phyloP scores from a whole-genome alignment of 2,113 vertebrate species.

The Podiceps cristatus region DNA sequence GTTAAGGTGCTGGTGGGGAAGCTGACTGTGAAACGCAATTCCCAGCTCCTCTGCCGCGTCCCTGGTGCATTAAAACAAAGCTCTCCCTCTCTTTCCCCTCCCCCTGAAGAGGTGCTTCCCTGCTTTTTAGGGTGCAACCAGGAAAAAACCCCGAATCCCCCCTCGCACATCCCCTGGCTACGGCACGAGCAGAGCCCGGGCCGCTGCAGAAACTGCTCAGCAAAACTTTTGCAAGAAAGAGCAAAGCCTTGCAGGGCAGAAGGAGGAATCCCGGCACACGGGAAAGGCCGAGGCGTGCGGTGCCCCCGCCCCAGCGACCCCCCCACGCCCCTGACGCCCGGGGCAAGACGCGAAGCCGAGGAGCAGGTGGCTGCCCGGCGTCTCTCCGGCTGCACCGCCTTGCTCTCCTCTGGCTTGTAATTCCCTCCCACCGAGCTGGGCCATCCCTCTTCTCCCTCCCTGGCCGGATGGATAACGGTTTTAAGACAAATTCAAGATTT shows the following conservation, averaged over 20 bases:
- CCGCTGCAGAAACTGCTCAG: neutral
- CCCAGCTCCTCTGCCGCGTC: neutral
- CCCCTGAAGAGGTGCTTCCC: too few relatives aligned
- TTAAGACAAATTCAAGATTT: neutral
- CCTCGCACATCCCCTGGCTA: neutral
- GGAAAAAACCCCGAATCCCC: neutral
- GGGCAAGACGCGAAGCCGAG: neutral
- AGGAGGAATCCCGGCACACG: fast-evolving
- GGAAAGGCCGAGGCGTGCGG: neutral
- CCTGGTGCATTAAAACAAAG: neutral
- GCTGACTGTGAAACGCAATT: neutral
- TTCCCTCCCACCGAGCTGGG: neutral
- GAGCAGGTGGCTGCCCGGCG: neutral
- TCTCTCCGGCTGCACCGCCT: neutral
- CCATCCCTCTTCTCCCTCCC: neutral
- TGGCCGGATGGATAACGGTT: fast-evolving
- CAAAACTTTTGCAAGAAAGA: neutral
- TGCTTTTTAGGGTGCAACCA: neutral
- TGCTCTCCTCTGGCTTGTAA: neutral
- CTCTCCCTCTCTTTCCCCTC: neutral
- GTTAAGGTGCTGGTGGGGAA: neutral
- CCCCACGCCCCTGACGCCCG: fast-evolving
- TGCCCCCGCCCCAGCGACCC: neutral
- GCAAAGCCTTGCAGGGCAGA: neutral
- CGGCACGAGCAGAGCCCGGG: fast-evolving